Evolutionary conservation across 2,888 invertebrate species (phyloP), one percentile per base, ranked within the genome.

Genomic region (Leptopilina myrica): DNA sequence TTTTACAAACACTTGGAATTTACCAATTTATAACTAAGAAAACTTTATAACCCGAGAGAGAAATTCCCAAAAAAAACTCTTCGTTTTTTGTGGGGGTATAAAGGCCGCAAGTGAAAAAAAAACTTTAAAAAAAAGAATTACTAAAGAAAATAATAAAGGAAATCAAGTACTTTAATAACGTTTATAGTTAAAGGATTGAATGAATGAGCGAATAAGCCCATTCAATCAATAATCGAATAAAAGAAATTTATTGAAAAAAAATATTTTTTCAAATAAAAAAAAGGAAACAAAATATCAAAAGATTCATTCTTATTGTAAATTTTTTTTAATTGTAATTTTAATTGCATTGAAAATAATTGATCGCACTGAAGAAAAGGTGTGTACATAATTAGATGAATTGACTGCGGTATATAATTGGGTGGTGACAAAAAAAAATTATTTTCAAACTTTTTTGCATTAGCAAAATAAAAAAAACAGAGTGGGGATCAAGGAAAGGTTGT

Each of bases 361-460:
- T 20, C 8, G 33, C 33, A 33, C 33, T 33, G 33, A 33, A 33
- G 62, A 15, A 62, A n/a, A 7, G 20, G 20, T 20, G 2, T 26
- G 14, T 53, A 49, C 0, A 69, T 65, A 69, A 49, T 53, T 49
- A 69, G 53, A 14, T 26, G 33, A 73, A 73, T 73, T 56, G 20
- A 33, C 14, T 26, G 73, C 14, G 14, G 73, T 33, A 56, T 56
- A 33, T 14, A 69, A 69, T 69, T 26, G 49, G 53, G 53, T 14
- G 8, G 53, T 53, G 14, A 33, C 56, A 73, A n/a, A 9, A n/a
- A 33, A 53, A 33, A n/a, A 56, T 8, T 53, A 5, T 40, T 56
- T 14, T 59, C 7, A 6, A 73, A 20, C 20, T 73, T 40, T 8
- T 33, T 43, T 43, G 43, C 43, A 43, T 5, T 7, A 43, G 43